Base-by-base conservation (phyloP, 2,888 invertebrate genomes). In the Ennomos fuscantarius region DNA sequence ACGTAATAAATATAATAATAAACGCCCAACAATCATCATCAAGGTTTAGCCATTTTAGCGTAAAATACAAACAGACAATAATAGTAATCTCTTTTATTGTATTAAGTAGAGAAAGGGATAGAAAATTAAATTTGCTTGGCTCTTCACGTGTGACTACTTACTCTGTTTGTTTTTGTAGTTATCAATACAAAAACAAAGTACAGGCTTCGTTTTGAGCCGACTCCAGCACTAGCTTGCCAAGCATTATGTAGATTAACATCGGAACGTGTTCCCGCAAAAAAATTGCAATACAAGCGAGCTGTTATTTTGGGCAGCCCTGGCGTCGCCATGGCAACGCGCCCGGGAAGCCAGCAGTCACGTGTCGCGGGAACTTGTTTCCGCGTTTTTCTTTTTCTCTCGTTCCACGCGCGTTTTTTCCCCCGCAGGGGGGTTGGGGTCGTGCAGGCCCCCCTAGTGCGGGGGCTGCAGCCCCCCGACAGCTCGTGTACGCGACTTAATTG, bases 401-500 rank as follows among this genome's bases (percentile, higher is more conserved):
- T 81, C 78, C 73, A 76, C 83, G 78, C 85, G 84, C 84, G 82
- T 89, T 89, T 90, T 90, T 87, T 84, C 79, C 72, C 76, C 78
- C 71, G 48, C 60, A 39, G 65, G 53, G 70, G 63, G 54, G 41
- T 9, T 24, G 53, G 61, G 53, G 39, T 33, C 33, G 49, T 49
- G 49, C 40, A 37, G 44, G 46, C 44, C 58, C 48, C 49, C 53
- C 40, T 54, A 59, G 58, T 43, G 62, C 55, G 72, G 73, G 74
- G 72, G 70, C 60, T 69, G 70, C 74, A 68, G 39, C 47, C 47
- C 44, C 61, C 79, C 81, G 70, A 79, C 78, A 78, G 81, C 87
- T 84, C 87, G 89, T 89, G 89, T 89, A 87, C 87, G 89, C 81
- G 86, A 87, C 92, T 92, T 92, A 91, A 92, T 91, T 91, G 91